Evolutionary conservation across 2,113 vertebrate genomes (phyloP), one percentile per base, ranked within the genome.

Genomic region (Pagrus major): DNA sequence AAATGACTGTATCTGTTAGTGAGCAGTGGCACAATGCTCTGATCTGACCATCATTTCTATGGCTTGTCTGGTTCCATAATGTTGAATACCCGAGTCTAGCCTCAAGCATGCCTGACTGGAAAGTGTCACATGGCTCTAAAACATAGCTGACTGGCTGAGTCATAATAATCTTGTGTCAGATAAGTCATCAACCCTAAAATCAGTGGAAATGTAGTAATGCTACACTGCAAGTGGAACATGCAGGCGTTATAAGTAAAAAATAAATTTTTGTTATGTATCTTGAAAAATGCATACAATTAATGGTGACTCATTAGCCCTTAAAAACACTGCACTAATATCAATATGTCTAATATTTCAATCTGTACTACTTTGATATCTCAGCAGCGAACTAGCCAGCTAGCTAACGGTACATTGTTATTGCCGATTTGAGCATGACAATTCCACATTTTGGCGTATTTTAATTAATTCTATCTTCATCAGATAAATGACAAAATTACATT

Each of bases 1-100:
- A 72, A 90, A 88, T 73, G 47, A 91, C 89, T 88, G 88, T 81
- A 91, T 92, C 78, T 91, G 86, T 84, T 73, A 81, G 80, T 51
- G 56, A 86, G 86, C 84, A 41, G 89, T 49, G 41, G 82, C 23
- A 23, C 82, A 27, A 42, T 35, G 70, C 80, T 90, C 78, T 91
- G 81, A 88, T 87, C 80, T 86, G 80, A 87, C 72, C 79, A 51
- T 65, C 41, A 49, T 47, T 15, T 68, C 66, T 35, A 6, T 23
- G 25, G 69, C 71, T 68, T 27, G 51, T 69, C 76, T 75, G 27
- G 27, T 74, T 72, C 65, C 79, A 58, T 61, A 8, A 20, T 46
- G 67, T 27, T 58, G 71, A 84, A 71, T 61, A 74, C 47, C 56
- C 60, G 51, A 51, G 54, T 33, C 12, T 56, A 73, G 49, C 52